These are phyloP conservation scores for Notocelia uddmanniana DNA, from an alignment of 2,888 invertebrate genomes.

Conservation along the genomic window DNA sequence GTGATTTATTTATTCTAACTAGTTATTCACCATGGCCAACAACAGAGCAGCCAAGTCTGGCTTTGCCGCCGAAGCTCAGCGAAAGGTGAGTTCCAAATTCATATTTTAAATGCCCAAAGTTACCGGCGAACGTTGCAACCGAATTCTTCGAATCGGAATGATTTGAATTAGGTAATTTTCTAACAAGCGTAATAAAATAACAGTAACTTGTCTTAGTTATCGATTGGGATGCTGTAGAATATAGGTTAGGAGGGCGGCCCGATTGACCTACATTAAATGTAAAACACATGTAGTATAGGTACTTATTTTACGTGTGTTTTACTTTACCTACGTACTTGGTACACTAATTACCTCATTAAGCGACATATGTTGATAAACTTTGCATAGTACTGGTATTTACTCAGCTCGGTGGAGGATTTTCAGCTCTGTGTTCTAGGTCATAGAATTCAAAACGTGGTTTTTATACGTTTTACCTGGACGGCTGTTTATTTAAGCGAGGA, in stretches of 20 bases:
- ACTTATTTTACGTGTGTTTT: constrained; percentile 17
- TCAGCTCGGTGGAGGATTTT: neutral
- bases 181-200: neutral
- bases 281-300: too few species aligned
- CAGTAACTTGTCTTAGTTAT: constrained; percentile 23
- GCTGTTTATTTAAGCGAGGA: neutral
- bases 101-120: neutral
- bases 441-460: neutral
- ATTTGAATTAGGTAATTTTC: constrained; percentile 22
- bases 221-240: constrained; percentile 39
- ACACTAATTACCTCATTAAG: constrained; percentile 35
- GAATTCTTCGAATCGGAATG: neutral
- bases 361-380: constrained; percentile 24
- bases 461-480: constrained; percentile 3
- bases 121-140: neutral
- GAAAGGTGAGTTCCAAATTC: constrained; percentile 89
- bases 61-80: constrained; percentile 98
- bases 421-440: neutral
- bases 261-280: constrained; percentile 36
- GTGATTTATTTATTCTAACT: constrained; percentile 75
- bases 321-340: constrained; percentile 14
- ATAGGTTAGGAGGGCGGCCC: constrained; percentile 36
- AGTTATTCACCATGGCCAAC: constrained; percentile 88
- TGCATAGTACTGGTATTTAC: constrained; percentile 6
- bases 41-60: constrained; percentile 96